Conservation (phyloP, 2,797 vertebrate species). For the Oophaga sylvatica region DNA sequence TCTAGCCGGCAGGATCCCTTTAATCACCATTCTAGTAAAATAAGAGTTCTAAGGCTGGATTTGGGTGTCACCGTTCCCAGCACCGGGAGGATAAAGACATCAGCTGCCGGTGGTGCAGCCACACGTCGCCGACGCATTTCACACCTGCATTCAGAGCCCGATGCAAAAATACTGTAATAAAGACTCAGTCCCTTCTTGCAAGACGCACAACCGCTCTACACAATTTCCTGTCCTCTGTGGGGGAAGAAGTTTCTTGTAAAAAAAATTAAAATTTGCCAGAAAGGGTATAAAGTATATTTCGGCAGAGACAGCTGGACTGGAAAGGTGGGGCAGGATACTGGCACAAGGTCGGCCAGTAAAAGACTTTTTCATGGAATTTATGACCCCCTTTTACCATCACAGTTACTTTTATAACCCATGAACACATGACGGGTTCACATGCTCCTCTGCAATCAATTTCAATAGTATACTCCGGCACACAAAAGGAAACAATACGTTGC, state of each 20-base stretch:
- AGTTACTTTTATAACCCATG: not conserved
- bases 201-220: not conserved
- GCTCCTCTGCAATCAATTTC: too few relatives aligned
- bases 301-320: not conserved
- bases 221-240: not conserved
- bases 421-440: not conserved
- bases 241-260: not conserved
- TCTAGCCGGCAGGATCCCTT: too few relatives aligned
- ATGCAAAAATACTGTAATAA: not conserved
- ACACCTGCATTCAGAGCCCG: not conserved
- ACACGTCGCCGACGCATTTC: not conserved
- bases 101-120: too few relatives aligned
- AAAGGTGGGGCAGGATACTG: not conserved
- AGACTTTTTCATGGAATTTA: not conserved
- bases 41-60: too few relatives aligned
- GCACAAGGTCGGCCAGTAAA: not conserved
- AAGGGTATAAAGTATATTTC: not conserved
- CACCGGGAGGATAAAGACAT: too few relatives aligned
- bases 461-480: too few relatives aligned
- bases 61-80: too few relatives aligned
- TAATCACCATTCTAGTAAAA: too few relatives aligned
- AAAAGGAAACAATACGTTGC: too few relatives aligned
- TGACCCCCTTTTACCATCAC: not conserved
- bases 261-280: not conserved
- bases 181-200: not conserved